Percentiles rank a stretch among this genome's conserved stretches.
phyloP scores from a whole-genome alignment of 1,140 invertebrate genomes.

The Tetramorium parvispinum region DNA sequence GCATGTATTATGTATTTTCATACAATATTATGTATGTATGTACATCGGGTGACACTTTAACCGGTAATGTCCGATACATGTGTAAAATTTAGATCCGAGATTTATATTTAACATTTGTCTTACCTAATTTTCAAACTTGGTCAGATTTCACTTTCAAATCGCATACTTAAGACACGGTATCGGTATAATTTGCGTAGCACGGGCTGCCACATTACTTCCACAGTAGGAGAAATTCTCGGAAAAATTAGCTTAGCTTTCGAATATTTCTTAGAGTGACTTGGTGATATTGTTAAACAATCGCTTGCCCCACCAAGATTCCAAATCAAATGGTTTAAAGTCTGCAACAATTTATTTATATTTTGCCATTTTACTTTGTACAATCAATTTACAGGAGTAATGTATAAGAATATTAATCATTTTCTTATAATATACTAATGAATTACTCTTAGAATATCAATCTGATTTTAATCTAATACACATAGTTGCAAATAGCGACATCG shows the following conservation, averaged over 20 bases:
- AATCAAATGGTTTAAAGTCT: conserved; percentile 94
- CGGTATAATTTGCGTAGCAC: conserved; percentile 36
- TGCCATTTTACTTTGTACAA: not conserved
- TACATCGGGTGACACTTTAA: conserved; percentile 10
- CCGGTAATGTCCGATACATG: conserved; percentile 4
- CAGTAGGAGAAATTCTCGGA: conserved; percentile 23
- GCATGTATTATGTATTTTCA: too few species aligned
- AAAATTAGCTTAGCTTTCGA: conserved; percentile 29
- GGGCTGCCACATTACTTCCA: conserved; percentile 58
- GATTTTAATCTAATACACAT: conserved; percentile 1
- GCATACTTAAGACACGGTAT: conserved; percentile 45
- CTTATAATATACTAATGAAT: not conserved
- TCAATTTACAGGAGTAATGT: not conserved
- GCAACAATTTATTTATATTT: conserved; percentile 73
- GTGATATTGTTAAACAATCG: conserved; percentile 93
- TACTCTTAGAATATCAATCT: conserved; percentile 25
- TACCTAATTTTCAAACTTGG: conserved; percentile 37
- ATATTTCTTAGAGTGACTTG: conserved; percentile 88
- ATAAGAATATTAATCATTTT: conserved; percentile 40
- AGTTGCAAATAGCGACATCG: not conserved
- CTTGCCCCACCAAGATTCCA: conserved; percentile 95
- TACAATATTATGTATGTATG: not conserved
- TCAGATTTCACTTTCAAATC: conserved; percentile 19
- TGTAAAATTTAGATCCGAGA: conserved; percentile 31
- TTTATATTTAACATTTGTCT: conserved; percentile 54